phyloP scores from a whole-genome alignment of 2,888 invertebrate genomes.

The Timema cristinae region DNA sequence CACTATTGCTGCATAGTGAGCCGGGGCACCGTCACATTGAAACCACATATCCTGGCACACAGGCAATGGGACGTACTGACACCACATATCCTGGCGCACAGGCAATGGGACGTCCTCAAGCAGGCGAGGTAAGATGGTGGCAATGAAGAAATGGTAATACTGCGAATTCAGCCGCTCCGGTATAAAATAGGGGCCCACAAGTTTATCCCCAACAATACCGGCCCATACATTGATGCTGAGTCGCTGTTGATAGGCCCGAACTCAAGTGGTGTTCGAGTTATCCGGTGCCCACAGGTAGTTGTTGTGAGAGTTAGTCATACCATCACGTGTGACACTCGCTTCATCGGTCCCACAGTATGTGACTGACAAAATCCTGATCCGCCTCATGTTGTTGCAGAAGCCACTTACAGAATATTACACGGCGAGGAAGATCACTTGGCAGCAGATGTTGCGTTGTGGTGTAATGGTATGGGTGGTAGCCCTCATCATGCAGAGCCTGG shows the following conservation, averaged over 20 bases:
- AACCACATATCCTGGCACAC: too few relatives aligned
- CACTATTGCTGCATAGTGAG: too few relatives aligned
- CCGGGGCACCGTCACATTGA: too few relatives aligned
- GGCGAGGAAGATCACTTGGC: not conserved
- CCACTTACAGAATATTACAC: not conserved
- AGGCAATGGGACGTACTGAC: too few relatives aligned
- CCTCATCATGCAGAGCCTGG: not conserved
- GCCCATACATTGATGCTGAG: not conserved
- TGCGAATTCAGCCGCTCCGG: not conserved
- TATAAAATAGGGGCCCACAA: not conserved
- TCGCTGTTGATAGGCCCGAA: not conserved
- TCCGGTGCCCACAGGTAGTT: not conserved
- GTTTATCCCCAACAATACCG: not conserved
- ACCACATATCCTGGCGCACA: too few relatives aligned
- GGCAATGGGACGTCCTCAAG: too few relatives aligned
- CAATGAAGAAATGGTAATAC: not conserved
- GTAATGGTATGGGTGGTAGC: constrained; percentile 3
- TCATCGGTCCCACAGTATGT: constrained; percentile 9
- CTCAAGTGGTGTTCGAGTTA: not conserved
- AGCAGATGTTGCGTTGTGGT: not conserved
- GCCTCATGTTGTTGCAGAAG: not conserved
- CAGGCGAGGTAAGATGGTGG: not conserved
- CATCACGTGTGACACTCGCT: not conserved
- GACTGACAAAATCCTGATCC: constrained; percentile 6
- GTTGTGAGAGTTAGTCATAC: not conserved